Percentiles rank a stretch among this genome's conserved stretches.
Conservation (phyloP, 2,888 invertebrate genomes). For the Hypercompe scribonia region DNA sequence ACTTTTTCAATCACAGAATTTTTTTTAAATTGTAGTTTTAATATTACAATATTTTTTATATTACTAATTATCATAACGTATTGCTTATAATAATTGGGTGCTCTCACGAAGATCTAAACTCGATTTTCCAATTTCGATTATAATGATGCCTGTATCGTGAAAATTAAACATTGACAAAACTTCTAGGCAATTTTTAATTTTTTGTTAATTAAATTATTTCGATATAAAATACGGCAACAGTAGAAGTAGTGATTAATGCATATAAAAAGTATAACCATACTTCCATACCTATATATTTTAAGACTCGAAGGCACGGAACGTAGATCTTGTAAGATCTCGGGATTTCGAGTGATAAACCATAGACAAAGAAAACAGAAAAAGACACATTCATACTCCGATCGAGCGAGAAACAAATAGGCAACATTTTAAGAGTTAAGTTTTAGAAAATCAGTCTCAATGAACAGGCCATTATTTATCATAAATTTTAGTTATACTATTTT, state of each 20-base stretch:
- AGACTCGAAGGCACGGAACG: constrained; percentile 52
- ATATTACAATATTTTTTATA: constrained; percentile 39
- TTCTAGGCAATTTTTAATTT: background rate
- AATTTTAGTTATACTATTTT: constrained; percentile 69
- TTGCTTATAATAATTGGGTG: constrained; percentile 65
- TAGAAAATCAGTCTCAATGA: constrained; percentile 86
- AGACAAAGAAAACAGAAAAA: constrained; percentile 36
- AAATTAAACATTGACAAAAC: constrained; percentile 4
- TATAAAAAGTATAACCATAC: constrained; percentile 38
- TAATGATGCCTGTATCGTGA: background rate
- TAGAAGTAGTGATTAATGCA: constrained; percentile 17
- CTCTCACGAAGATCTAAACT: constrained; percentile 55
- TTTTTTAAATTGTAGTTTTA: constrained; percentile 40
- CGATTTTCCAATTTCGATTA: constrained; percentile 20
- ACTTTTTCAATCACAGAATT: constrained; percentile 60
- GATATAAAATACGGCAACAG: constrained; percentile 10
- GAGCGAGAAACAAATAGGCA: constrained; percentile 59
- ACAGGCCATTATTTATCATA: constrained; percentile 82
- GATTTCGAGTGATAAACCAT: constrained; percentile 37
- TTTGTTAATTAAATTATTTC: background rate
- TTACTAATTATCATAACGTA: constrained; percentile 44
- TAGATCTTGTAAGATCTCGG: constrained; percentile 42
- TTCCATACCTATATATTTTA: constrained; percentile 43
- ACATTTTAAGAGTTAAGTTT: constrained; percentile 75
- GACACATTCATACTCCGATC: constrained; percentile 53